These are phyloP conservation scores for Linepithema humile DNA, from an alignment of 1,140 invertebrate genomes.

Conservation along the genomic window DNA sequence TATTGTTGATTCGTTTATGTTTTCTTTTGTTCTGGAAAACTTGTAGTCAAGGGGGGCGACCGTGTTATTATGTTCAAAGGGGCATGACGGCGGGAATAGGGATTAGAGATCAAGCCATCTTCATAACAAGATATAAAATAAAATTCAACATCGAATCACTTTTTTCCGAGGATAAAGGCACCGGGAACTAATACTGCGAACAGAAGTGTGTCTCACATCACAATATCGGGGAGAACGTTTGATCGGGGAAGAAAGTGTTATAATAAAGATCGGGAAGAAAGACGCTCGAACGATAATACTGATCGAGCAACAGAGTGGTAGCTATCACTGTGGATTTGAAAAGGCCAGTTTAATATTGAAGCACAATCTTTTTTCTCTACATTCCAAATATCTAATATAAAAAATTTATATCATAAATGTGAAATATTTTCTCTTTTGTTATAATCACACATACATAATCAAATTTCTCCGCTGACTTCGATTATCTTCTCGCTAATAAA, in stretches of 20 bases:
- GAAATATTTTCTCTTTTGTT: neutral
- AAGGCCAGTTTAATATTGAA: neutral
- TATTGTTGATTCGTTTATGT: constrained; percentile 39
- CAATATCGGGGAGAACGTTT: constrained; percentile 21
- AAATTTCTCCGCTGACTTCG: neutral
- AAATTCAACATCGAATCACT: constrained; percentile 47
- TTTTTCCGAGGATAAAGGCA: constrained; percentile 47
- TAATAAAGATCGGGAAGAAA: constrained; percentile 31
- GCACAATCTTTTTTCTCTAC: neutral
- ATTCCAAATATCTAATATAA: neutral
- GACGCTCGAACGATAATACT: neutral
- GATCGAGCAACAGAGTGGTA: neutral
- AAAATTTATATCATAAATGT: neutral
- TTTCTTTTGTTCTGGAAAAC: constrained; percentile 70
- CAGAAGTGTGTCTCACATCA: constrained; percentile 32
- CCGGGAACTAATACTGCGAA: constrained; percentile 41
- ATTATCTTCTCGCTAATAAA: neutral
- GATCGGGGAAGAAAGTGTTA: constrained; percentile 13
- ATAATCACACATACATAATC: neutral
- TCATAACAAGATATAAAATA: constrained; percentile 35
- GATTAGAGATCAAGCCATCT: constrained; percentile 63
- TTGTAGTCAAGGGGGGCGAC: constrained; percentile 80
- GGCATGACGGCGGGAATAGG: constrained; percentile 32
- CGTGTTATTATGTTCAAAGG: constrained; percentile 60
- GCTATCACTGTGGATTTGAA: constrained; percentile 49